Percentiles rank a stretch among this genome's conserved stretches.
These are phyloP conservation scores for Tipula confusa DNA, from an alignment of 2,888 invertebrate species.

Conservation along the genomic window DNA sequence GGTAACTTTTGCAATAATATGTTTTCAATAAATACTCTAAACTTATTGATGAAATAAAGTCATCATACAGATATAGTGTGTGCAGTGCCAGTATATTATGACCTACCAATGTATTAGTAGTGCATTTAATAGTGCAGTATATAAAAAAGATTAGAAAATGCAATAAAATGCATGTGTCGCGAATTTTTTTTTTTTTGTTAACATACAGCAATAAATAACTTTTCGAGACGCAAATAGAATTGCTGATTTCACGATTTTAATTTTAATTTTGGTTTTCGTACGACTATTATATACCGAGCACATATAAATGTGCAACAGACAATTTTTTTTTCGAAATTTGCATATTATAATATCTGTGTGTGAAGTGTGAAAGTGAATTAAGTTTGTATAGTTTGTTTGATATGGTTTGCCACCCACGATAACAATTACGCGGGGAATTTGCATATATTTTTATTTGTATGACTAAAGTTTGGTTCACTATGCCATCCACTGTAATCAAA, in stretches of 20 bases:
- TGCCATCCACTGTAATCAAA: background rate
- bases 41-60: too few species aligned
- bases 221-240: slow-evolving; percentile 15
- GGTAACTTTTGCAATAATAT: too few species aligned
- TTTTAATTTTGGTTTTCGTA: background rate
- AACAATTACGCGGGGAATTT: background rate
- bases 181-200: background rate
- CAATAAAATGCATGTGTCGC: background rate
- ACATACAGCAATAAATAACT: background rate
- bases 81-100: background rate
- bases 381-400: background rate
- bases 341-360: too few species aligned
- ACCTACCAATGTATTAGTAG: background rate
- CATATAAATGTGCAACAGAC: background rate
- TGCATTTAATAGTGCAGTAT: background rate
- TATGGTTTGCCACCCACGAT: background rate
- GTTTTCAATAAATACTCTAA: too few species aligned
- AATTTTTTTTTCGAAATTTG: background rate
- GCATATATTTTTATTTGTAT: too few species aligned
- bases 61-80: too few species aligned
- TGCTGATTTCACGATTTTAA: background rate
- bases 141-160: background rate
- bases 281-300: too few species aligned
- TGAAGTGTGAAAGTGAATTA: background rate
- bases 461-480: background rate